phyloP scores from a whole-genome alignment of 1,140 invertebrate species.

The Drosophila ironensis region DNA sequence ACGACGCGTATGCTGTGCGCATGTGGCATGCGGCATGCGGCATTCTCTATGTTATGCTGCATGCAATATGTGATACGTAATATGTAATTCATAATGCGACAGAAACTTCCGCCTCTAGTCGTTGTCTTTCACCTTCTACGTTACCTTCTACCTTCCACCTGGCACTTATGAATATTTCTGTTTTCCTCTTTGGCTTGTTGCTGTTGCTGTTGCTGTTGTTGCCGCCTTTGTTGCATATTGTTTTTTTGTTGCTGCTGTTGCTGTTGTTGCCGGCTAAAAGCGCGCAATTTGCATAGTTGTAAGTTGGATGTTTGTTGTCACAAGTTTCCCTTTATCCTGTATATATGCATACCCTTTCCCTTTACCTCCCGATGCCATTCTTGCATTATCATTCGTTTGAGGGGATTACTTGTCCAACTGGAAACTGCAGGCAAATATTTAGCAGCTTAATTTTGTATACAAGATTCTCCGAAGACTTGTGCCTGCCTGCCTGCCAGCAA shows the following conservation, averaged over 20 bases:
- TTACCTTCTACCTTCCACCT: constrained; percentile 31
- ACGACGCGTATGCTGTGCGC: constrained; percentile 32
- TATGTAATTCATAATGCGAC: constrained; percentile 76
- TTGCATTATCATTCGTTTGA: too few species aligned
- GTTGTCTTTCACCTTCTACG: background rate
- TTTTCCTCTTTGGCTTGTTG: background rate
- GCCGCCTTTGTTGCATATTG: constrained; percentile 3
- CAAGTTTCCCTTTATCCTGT: constrained; percentile 26
- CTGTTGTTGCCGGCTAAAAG: constrained; percentile 56
- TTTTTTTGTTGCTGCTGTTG: constrained; percentile 9
- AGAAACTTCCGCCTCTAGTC: constrained; percentile 55
- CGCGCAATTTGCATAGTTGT: constrained; percentile 74
- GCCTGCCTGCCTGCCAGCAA: too few species aligned
- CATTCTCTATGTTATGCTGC: background rate
- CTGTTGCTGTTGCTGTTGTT: constrained; percentile 26
- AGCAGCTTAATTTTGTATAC: too few species aligned
- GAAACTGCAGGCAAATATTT: too few species aligned
- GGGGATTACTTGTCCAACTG: constrained; percentile 6
- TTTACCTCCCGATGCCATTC: too few species aligned
- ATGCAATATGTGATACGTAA: too few species aligned
- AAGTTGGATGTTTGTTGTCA: constrained; percentile 53
- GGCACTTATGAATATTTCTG: constrained; percentile 74
- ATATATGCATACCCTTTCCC: constrained; percentile 2
- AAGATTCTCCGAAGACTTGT: too few species aligned
- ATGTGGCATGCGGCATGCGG: background rate